These are phyloP conservation scores for Mormyrops boulengeri DNA, from an alignment of 2,797 vertebrate species.

Conservation along the genomic window DNA sequence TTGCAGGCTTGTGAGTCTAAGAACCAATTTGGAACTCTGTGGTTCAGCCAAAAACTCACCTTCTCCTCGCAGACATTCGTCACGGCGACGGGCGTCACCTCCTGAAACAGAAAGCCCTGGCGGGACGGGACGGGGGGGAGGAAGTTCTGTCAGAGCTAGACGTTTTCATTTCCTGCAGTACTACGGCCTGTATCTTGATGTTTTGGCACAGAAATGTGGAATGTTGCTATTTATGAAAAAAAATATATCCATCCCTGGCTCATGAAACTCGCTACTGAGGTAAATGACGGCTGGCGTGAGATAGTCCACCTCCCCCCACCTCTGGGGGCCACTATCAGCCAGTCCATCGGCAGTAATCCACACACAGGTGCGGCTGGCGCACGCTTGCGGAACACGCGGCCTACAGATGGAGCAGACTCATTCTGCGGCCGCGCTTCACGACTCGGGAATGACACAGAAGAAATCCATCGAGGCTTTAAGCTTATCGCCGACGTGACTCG, in stretches of 20 bases:
- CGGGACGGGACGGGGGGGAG: not conserved
- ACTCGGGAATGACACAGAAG: not conserved
- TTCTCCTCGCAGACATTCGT: constrained; percentile 56
- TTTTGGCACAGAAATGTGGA: constrained; percentile 11
- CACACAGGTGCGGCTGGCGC: not conserved
- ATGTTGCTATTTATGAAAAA: not conserved
- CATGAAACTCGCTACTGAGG: not conserved
- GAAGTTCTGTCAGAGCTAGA: not conserved
- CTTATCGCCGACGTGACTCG: not conserved
- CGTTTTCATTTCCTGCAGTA: not conserved
- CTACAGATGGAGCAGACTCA: not conserved
- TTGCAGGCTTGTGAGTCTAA: not conserved
- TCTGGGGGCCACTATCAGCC: constrained; percentile 2
- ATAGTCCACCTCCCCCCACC: not conserved
- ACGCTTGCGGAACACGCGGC: not conserved
- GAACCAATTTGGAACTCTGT: not conserved
- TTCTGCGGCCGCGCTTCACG: not conserved
- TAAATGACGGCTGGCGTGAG: constrained; percentile 6
- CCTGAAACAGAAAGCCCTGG: constrained; percentile 39
- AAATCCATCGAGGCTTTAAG: constrained; percentile 14
- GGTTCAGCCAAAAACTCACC: constrained; percentile 36
- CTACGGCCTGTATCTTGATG: not conserved
- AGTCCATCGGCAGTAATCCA: constrained; percentile 17
- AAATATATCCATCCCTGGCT: not conserved
- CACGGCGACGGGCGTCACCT: constrained; percentile 37